A percentile compares a stretch with the other conserved stretches of the same genome.
Conservation (phyloP, 2,113 vertebrate species). For the Australoheros scitulus region DNA sequence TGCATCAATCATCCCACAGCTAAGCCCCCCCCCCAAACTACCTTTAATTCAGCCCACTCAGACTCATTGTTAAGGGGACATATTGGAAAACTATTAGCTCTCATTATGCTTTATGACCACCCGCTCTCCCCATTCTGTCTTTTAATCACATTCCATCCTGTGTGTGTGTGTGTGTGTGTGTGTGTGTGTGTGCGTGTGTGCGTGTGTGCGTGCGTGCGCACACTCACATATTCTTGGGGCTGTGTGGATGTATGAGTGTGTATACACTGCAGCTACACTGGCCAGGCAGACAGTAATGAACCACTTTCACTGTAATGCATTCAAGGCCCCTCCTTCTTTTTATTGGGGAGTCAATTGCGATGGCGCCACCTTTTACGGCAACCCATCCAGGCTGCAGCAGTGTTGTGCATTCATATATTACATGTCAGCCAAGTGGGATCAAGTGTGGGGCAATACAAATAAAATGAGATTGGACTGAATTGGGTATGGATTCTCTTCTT, state of each 20-base stretch:
- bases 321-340: constrained; percentile 32
- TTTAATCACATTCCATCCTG: constrained; percentile 65
- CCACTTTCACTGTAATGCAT: constrained; percentile 62
- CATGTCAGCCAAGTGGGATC: constrained; percentile 52
- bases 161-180: constrained; percentile 7
- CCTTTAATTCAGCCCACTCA: constrained; percentile 63
- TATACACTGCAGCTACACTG: neutral
- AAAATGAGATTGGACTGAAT: constrained; percentile 62
- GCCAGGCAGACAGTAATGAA: constrained; percentile 58
- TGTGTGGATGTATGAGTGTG: neutral
- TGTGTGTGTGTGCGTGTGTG: constrained; percentile 21
- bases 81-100: constrained; percentile 79
- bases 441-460: constrained; percentile 53
- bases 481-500: constrained; percentile 52
- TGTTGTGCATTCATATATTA: constrained; percentile 39
- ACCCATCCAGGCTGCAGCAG: constrained; percentile 36
- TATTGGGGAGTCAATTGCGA: constrained; percentile 56
- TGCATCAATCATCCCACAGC: constrained; percentile 4
- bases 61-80: constrained; percentile 69
- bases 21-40: neutral
- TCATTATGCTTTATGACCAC: constrained; percentile 76
- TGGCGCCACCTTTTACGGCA: constrained; percentile 63
- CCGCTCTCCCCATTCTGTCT: constrained; percentile 52
- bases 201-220: constrained; percentile 20
- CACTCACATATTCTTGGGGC: neutral